Evolutionary conservation across 2,113 vertebrate species (phyloP).

Genomic region (Pica pica): DNA sequence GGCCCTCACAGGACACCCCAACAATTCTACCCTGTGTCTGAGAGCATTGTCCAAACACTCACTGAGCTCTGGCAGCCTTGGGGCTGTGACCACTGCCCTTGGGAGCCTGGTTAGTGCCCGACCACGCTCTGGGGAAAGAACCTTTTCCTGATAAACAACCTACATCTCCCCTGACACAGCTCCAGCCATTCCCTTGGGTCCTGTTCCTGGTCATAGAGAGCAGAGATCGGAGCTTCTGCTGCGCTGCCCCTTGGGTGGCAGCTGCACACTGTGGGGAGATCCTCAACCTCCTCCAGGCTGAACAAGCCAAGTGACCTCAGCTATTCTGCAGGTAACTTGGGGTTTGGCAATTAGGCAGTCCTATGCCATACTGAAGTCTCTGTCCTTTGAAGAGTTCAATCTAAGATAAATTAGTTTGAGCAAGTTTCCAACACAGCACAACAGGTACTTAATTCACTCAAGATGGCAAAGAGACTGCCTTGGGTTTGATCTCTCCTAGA

Average conservation of each 20-base stretch:
- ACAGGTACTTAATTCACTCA: background rate
- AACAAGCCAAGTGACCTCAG: background rate
- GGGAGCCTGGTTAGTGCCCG: background rate
- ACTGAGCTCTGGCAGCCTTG: background rate
- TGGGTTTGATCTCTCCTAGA: background rate
- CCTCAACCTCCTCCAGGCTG: background rate
- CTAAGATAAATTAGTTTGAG: background rate
- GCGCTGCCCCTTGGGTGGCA: background rate
- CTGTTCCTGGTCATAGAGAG: background rate
- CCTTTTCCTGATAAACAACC: background rate
- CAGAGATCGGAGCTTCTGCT: background rate
- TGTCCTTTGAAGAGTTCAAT: background rate
- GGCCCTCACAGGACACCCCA: background rate
- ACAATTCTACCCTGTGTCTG: background rate
- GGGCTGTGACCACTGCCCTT: background rate
- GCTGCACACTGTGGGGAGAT: background rate
- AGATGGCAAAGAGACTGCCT: background rate
- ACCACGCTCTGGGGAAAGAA: background rate
- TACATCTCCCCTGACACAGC: background rate
- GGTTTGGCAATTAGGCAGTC: background rate
- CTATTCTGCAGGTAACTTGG: background rate
- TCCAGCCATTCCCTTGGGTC: background rate
- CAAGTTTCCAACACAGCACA: background rate
- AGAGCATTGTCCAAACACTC: background rate
- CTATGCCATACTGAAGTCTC: background rate